phyloP scores from a whole-genome alignment of 2,888 invertebrate genomes.

The Blastobasis adustella region DNA sequence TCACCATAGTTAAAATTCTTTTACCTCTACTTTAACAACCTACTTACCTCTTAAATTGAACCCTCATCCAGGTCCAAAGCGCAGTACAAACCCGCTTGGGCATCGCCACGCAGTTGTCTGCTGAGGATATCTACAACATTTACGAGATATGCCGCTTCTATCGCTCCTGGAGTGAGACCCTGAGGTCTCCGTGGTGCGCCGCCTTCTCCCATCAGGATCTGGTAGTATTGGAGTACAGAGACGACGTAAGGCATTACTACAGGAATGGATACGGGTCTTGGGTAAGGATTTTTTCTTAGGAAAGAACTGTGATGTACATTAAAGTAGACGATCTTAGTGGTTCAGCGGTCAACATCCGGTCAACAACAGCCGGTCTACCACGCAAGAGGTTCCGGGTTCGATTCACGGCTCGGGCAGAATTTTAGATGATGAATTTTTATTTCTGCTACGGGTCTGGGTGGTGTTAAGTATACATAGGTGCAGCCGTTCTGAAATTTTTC shows the following conservation, averaged over 20 bases:
- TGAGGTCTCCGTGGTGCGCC: constrained; percentile 83
- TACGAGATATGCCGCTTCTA: constrained; percentile 87
- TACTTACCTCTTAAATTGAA: background rate
- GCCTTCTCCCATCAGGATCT: constrained; percentile 81
- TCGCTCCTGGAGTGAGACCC: constrained; percentile 72
- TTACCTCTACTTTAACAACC: background rate
- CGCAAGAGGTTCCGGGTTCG: no score
- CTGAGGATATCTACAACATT: constrained; percentile 73
- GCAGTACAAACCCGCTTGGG: constrained; percentile 71
- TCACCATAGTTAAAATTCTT: no score
- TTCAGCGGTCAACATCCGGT: no score
- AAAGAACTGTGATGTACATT: no score
- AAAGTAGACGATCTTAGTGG: no score
- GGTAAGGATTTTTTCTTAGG: background rate
- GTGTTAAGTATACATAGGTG: no score
- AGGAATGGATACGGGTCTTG: constrained; percentile 41
- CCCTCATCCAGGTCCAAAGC: constrained; percentile 35
- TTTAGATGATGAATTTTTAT: no score
- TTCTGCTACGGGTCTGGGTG: no score
- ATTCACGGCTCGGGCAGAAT: no score
- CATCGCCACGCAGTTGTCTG: constrained; percentile 36
- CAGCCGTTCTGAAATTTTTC: no score
- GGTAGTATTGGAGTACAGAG: constrained; percentile 81
- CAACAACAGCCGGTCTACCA: no score
- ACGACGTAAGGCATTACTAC: constrained; percentile 84